A percentile compares a stretch with the other conserved stretches of the same genome.
Conservation (phyloP, 2,888 invertebrate species). For the Agonopterix arenella region DNA sequence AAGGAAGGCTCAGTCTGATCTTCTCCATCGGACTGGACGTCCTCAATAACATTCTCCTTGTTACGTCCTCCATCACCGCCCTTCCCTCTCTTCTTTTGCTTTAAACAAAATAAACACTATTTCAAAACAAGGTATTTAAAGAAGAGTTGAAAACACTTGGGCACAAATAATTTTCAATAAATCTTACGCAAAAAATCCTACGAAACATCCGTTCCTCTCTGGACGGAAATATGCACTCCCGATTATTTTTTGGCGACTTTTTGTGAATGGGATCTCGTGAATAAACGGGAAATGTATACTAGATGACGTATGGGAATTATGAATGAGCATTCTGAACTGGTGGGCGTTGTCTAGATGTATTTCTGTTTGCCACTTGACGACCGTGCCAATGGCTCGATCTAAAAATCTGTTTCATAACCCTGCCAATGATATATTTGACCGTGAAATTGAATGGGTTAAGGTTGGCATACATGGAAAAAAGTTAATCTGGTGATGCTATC, state of each 20-base stretch:
- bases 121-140: neutral
- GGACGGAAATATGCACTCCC: slow-evolving; percentile 14
- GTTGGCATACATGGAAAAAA: slow-evolving; percentile 18
- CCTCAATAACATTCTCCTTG: slow-evolving; percentile 57
- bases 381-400: slow-evolving; percentile 57
- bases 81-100: slow-evolving; percentile 62
- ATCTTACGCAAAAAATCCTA: slow-evolving; percentile 50
- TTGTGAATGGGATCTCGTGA: slow-evolving; percentile 35
- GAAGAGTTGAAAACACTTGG: neutral
- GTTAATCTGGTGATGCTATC: neutral
- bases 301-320: slow-evolving; percentile 47
- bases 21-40: slow-evolving; percentile 21
- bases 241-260: slow-evolving; percentile 14
- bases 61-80: slow-evolving; percentile 42
- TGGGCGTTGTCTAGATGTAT: slow-evolving; percentile 63
- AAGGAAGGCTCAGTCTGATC: slow-evolving; percentile 19
- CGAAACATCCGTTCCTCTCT: slow-evolving; percentile 37
- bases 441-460: slow-evolving; percentile 47
- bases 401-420: slow-evolving; percentile 62
- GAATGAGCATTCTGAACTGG: slow-evolving; percentile 49
- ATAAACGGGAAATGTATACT: slow-evolving; percentile 35
- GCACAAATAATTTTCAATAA: neutral
- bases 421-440: slow-evolving; percentile 56
- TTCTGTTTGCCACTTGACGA: slow-evolving; percentile 64
- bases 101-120: slow-evolving; percentile 23